Conservation (phyloP, 2,797 vertebrate genomes). For the Salarias fasciatus region DNA sequence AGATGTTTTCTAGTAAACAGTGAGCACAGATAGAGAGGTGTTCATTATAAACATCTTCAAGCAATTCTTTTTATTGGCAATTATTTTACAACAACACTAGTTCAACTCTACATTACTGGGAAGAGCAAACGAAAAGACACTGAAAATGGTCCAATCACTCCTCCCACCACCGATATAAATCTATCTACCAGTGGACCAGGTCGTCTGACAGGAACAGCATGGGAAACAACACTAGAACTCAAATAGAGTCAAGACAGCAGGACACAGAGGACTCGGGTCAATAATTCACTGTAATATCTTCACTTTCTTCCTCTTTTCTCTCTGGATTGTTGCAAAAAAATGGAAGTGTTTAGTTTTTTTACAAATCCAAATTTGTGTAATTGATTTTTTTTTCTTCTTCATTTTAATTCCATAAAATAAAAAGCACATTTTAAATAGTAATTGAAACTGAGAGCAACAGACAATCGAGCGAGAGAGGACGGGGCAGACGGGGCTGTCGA, state of each 20-base stretch:
- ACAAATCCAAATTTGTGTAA: neutral
- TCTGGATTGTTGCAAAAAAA: neutral
- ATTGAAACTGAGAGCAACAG: slow-evolving; percentile 39
- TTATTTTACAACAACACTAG: slow-evolving; percentile 83
- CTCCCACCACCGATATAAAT: slow-evolving; percentile 58
- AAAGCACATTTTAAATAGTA: slow-evolving; percentile 25
- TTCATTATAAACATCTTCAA: slow-evolving; percentile 73
- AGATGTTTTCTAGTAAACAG: neutral
- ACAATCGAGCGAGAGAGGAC: slow-evolving; percentile 58
- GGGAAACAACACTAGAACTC: slow-evolving; percentile 76
- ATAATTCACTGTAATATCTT: slow-evolving; percentile 40
- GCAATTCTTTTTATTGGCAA: slow-evolving; percentile 79
- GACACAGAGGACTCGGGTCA: slow-evolving; percentile 49
- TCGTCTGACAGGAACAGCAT: slow-evolving; percentile 68
- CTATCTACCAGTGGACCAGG: slow-evolving; percentile 72
- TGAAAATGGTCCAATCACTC: slow-evolving; percentile 48
- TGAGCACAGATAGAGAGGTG: slow-evolving; percentile 35
- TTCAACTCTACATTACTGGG: slow-evolving; percentile 79
- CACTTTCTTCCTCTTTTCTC: slow-evolving; percentile 32
- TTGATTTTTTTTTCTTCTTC: slow-evolving; percentile 7
- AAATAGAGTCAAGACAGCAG: slow-evolving; percentile 56
- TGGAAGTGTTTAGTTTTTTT: no score
- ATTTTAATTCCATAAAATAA: slow-evolving; percentile 17
- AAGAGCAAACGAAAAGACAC: slow-evolving; percentile 63
- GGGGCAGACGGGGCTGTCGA: slow-evolving; percentile 44